These are phyloP conservation scores for Silurus glanis DNA, from an alignment of 2,113 vertebrate genomes.

Conservation along the genomic window DNA sequence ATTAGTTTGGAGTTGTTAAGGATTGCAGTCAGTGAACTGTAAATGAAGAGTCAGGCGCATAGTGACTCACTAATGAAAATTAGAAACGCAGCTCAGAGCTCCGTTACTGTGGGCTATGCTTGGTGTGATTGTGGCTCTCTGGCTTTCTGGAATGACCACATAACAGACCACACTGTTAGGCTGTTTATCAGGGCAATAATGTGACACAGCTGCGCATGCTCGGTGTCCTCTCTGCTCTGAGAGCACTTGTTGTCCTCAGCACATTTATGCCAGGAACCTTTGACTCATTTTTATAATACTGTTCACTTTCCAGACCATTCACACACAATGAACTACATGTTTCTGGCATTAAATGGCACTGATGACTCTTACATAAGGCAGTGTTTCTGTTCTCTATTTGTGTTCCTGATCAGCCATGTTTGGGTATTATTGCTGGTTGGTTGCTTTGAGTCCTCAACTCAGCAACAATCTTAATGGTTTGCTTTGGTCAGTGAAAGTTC, in stretches of 20 bases:
- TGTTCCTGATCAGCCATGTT: not conserved
- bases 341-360: slow-evolving; percentile 27
- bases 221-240: slow-evolving; percentile 4
- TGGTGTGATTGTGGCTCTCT: slow-evolving; percentile 27
- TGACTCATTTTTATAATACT: slow-evolving; percentile 48
- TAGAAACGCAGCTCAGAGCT: not conserved
- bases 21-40: not conserved
- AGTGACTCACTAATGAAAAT: slow-evolving; percentile 9
- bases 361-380: not conserved
- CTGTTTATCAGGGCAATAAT: slow-evolving; percentile 30
- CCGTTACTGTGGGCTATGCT: too few species aligned
- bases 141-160: slow-evolving; percentile 38
- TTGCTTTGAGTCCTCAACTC: not conserved
- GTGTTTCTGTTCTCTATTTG: not conserved
- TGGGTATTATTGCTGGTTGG: not conserved
- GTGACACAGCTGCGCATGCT: slow-evolving; percentile 31
- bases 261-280: slow-evolving; percentile 47
- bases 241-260: slow-evolving; percentile 36
- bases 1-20: not conserved
- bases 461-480: slow-evolving; percentile 4
- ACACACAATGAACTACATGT: slow-evolving; percentile 25
- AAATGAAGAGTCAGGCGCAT: not conserved
- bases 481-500: slow-evolving; percentile 19
- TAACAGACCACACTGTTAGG: slow-evolving; percentile 17
- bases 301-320: slow-evolving; percentile 21